Base-by-base conservation (phyloP, 2,797 vertebrate genomes). In the Garrulus glandarius region DNA sequence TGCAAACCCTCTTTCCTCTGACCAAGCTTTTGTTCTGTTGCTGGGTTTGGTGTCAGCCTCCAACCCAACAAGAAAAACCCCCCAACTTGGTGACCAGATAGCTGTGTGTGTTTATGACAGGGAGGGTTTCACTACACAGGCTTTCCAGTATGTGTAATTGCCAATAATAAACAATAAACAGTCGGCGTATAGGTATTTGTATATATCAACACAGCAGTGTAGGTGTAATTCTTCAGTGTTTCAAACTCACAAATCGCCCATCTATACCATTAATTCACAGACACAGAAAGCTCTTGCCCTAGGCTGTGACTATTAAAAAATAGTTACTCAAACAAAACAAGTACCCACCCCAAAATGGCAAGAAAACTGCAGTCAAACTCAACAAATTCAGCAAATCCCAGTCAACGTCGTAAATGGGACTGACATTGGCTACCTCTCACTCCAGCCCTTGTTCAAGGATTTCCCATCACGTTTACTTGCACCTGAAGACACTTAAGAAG, bases 1-100 rank as follows among this genome's bases (percentile, higher is more conserved):
- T 60, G 79, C 84, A 94, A 95, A 94, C 68, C 20, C 74, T 74
- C 85, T 89, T 95, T 57, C 49, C 39, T 96, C 91, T 84, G 84
- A 91, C 87, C 94, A 76, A 60, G 55, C 78, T 92, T 95, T 96
- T 96, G 94, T 97, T 90, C 91, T 93, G 52, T 65, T 72, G 39
- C 72, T 79, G 89, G 15, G 23, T 89, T 84, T 27, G 29, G 87
- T 93, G 34, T 89, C 85, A 91, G 52, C 61, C 77, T 77, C 75
- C 32, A 30, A 46, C 43, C 19, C 15, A 0, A 4, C 30, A 64
- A 88, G 79, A 89, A 70, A 87, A 92, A 69, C 15, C 11, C 39
- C 43, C 56, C 44, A 80, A 43, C 39, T 5, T 77, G 26, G 82
- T 78, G 74, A 67, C 44, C 57, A 86, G 75, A 80, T n/a, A 94